Evolutionary conservation across 1,140 invertebrate genomes (phyloP), one percentile per base, ranked within the genome.

Genomic region (Babylonia areolata): DNA sequence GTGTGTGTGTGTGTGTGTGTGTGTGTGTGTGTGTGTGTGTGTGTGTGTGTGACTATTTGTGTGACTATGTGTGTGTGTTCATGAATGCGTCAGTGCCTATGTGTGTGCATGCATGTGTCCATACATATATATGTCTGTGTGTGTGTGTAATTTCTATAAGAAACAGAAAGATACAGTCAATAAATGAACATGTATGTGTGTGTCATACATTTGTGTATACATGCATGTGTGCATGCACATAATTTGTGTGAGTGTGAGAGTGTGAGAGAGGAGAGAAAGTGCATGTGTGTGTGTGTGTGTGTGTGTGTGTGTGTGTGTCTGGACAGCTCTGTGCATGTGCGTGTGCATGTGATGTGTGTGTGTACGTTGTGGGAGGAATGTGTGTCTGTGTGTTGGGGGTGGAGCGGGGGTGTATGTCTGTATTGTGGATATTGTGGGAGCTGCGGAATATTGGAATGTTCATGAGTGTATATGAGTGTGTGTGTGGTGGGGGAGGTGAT

Each of bases 181-280:
- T n/a, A n/a, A n/a, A n/a, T n/a, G n/a, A n/a, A n/a, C n/a, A n/a
- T n/a, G 73, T 77, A 33, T 37, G 73, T 77, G 73, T 77, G 73
- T 77, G 73, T n/a, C n/a, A n/a, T n/a, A n/a, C n/a, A n/a, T n/a
- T n/a, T 77, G 73, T 77, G 73, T 35, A 31, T 77, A 23, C 37
- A 5, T 77, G 73, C 31, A 33, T 77, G 73, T 35, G 73, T 77
- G 73, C 31, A 5, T 77, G 73, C 31, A 5, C 37, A 33, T 37
- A 33, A 35, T 39, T 12, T 35, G 73, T 39, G 73, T 75, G 15
- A n/a, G 73, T 35, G 73, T n/a, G n/a, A n/a, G n/a, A n/a, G n/a
- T n/a, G n/a, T n/a, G n/a, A n/a, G n/a, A n/a, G n/a, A n/a, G n/a
- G n/a, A n/a, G n/a, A n/a, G n/a, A n/a, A n/a, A n/a, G n/a, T 35